These are phyloP conservation scores for Copsychus sechellarum DNA, from an alignment of 2,113 vertebrate species.

Conservation along the genomic window DNA sequence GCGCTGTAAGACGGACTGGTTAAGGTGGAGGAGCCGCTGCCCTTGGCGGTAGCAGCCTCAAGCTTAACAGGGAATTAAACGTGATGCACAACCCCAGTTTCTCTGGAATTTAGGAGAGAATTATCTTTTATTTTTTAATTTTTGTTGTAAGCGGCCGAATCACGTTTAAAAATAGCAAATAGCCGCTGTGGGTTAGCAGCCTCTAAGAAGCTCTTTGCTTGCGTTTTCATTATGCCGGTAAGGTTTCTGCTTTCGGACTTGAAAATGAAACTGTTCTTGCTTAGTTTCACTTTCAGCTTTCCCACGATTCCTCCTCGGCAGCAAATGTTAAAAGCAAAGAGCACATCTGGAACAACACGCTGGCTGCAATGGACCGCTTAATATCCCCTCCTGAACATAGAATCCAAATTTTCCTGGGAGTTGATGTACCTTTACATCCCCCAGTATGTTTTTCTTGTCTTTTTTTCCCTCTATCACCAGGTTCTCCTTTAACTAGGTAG, in stretches of 20 bases:
- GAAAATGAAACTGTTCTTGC: constrained; percentile 29
- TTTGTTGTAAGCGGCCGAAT: background rate
- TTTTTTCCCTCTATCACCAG: accelerated
- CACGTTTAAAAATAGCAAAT: background rate
- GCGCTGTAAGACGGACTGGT: background rate
- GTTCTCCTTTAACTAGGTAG: background rate
- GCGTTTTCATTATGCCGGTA: background rate
- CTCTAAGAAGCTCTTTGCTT: background rate
- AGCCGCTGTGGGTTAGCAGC: background rate
- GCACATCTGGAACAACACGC: background rate
- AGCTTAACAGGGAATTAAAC: background rate
- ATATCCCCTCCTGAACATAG: accelerated
- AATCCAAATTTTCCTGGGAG: background rate
- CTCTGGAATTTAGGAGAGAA: background rate
- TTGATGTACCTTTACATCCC: background rate
- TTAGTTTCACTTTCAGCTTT: constrained; percentile 58
- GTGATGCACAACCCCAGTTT: accelerated
- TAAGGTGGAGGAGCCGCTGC: constrained; percentile 7
- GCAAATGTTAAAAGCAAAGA: background rate
- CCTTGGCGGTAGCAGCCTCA: background rate
- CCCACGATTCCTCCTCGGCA: background rate
- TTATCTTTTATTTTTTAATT: accelerated
- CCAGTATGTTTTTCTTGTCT: accelerated
- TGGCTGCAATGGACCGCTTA: background rate
- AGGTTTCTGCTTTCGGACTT: background rate